Percentiles rank a stretch among this genome's conserved stretches.
These are phyloP conservation scores for Bugula neritina DNA, from an alignment of 2,888 invertebrate genomes.

Conservation along the genomic window DNA sequence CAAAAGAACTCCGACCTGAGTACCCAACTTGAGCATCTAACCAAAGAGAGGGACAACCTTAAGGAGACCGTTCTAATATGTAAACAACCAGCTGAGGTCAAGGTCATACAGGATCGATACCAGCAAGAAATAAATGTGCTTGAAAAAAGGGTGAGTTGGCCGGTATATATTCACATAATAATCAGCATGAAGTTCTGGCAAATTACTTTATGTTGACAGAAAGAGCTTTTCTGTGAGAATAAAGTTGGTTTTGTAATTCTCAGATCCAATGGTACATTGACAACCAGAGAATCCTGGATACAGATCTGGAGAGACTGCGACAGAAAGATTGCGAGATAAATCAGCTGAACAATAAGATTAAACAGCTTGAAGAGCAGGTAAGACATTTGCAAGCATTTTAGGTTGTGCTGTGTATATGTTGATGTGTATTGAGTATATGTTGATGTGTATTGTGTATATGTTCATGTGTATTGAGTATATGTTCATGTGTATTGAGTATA, in stretches of 20 bases:
- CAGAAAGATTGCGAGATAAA: slow-evolving; percentile 43
- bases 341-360: slow-evolving; percentile 40
- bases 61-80: slow-evolving; percentile 29
- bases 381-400: too few species aligned
- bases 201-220: too few species aligned
- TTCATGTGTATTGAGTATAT: too few species aligned
- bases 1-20: slow-evolving; percentile 39
- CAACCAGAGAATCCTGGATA: slow-evolving; percentile 50
- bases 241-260: too few species aligned
- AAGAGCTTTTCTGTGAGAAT: too few species aligned
- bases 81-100: slow-evolving; percentile 24
- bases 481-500: too few species aligned
- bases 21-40: slow-evolving; percentile 39
- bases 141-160: slow-evolving; percentile 16
- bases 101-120: slow-evolving; percentile 13
- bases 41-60: slow-evolving; percentile 38
- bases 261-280: slow-evolving; percentile 49
- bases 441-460: too few species aligned
- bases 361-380: slow-evolving; percentile 32
- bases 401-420: too few species aligned
- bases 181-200: too few species aligned
- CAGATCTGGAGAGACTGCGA: slow-evolving; percentile 38
- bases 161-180: too few species aligned
- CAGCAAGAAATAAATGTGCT: slow-evolving; percentile 23
- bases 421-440: too few species aligned